Evolutionary conservation across 2,888 invertebrate genomes (phyloP), one percentile per base, ranked within the genome.

Genomic region (Philereme transversata): DNA sequence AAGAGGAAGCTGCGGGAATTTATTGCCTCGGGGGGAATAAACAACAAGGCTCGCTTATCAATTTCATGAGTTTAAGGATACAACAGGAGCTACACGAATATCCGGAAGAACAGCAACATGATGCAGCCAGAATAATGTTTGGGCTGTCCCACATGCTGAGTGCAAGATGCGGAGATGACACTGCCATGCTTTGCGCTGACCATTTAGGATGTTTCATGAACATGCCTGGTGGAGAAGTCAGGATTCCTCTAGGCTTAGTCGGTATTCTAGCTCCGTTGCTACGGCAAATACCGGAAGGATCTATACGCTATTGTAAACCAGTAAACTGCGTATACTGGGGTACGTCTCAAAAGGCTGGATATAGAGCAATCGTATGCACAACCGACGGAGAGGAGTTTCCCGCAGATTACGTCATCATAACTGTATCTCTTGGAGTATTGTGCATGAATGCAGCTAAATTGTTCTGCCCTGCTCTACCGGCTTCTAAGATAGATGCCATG

Each of bases 321-420:
- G 96, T 97, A 0, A 94, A 93, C 33, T 94, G 94, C 68, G 93
- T 97, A 33, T 90, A 94, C 67, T 96, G 96, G 96, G 94, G 94
- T 22, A 92, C 94, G 0, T 91, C 93, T 5, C 93, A 91, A 67
- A 92, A 86, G 66, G 62, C 78, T 50, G 90, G 90, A 4, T 81
- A 80, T 57, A 81, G 91, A 56, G 90, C 95, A 6, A 82, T 93
- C 2, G 95, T 96, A 0, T 93, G 92, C 57, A 95, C 95, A 52
- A 86, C 93, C 55, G 96, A 96, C 75, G 96, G 96, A 0, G 94
- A 95, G 36, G 94, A 95, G 72, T 95, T 93, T 75, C 92, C 93
- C 0, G 96, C 96, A 0, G 97, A 97, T 84, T 97, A 97, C 74
- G 96, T 97, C 4, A 94, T 97, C 46, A 89, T 96, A 44, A 97